These are phyloP conservation scores for Lanius collurio DNA, from an alignment of 2,113 vertebrate genomes.

Conservation along the genomic window DNA sequence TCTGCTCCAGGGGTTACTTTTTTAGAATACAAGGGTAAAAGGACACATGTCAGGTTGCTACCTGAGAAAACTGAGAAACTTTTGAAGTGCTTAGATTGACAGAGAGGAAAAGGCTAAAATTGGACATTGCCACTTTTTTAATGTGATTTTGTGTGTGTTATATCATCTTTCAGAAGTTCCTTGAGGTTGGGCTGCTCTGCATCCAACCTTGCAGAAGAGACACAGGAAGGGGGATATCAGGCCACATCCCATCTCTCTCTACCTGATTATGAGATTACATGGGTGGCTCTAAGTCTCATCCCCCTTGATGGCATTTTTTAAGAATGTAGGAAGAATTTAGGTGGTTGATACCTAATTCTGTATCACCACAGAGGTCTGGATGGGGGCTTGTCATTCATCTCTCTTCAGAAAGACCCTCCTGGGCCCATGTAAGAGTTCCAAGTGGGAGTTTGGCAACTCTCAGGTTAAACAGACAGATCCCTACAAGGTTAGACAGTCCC, in stretches of 20 bases:
- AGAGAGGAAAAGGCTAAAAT: neutral
- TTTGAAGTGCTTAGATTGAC: neutral
- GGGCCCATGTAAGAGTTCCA: rapidly evolving
- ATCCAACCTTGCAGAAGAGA: neutral
- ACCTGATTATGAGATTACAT: neutral
- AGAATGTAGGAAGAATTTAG: neutral
- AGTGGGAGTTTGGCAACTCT: neutral
- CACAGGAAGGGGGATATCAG: neutral
- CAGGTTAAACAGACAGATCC: neutral
- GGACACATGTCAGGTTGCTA: neutral
- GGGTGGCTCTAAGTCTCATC: neutral
- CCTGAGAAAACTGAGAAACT: neutral
- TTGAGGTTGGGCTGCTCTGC: neutral
- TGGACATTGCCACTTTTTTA: neutral
- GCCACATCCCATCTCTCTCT: neutral
- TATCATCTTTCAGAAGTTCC: neutral
- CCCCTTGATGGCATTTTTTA: neutral
- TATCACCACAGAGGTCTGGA: neutral
- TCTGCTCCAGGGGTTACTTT: neutral
- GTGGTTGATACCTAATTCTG: neutral
- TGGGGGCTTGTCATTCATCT: neutral
- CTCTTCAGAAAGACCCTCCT: neutral
- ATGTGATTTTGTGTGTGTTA: neutral
- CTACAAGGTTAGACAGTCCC: neutral
- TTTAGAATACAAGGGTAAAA: neutral